Conservation (phyloP, 1,140 invertebrate species). For the Tetramorium alpestre region DNA sequence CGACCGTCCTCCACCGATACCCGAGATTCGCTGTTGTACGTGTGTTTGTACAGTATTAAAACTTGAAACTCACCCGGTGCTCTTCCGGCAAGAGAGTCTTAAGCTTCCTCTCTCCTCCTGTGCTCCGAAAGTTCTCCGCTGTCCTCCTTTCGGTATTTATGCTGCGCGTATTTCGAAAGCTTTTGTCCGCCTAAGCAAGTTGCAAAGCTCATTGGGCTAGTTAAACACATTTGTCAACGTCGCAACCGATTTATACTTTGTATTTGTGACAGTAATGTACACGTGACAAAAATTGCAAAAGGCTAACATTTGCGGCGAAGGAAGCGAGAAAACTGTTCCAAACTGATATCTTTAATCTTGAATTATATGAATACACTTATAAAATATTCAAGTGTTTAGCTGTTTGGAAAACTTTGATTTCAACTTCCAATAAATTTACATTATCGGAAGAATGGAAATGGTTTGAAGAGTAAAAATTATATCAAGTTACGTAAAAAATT, state of each 20-base stretch:
- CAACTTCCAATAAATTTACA: background rate
- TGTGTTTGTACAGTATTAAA: slow-evolving; percentile 74
- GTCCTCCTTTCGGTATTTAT: slow-evolving; percentile 71
- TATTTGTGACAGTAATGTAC: slow-evolving; percentile 34
- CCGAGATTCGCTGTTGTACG: slow-evolving; percentile 48
- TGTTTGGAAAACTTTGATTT: background rate
- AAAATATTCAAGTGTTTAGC: background rate
- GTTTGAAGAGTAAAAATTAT: background rate
- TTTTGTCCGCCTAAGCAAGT: slow-evolving; percentile 58
- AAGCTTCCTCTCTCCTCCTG: slow-evolving; percentile 34
- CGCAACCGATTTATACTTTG: slow-evolving; percentile 30
- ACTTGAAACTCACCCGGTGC: slow-evolving; percentile 62
- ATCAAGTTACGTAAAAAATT: background rate
- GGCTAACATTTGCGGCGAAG: background rate
- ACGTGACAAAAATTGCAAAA: background rate
- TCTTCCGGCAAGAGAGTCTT: slow-evolving; percentile 41
- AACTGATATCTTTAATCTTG: background rate
- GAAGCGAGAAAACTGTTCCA: background rate
- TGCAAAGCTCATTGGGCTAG: slow-evolving; percentile 67
- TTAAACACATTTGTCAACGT: slow-evolving; percentile 71
- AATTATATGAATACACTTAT: background rate
- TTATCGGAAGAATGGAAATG: background rate
- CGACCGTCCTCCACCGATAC: slow-evolving; percentile 51
- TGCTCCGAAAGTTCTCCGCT: slow-evolving; percentile 59
- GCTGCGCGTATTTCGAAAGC: slow-evolving; percentile 68